These are phyloP conservation scores for Falcunculus frontatus DNA, from an alignment of 2,113 vertebrate genomes.

Conservation along the genomic window DNA sequence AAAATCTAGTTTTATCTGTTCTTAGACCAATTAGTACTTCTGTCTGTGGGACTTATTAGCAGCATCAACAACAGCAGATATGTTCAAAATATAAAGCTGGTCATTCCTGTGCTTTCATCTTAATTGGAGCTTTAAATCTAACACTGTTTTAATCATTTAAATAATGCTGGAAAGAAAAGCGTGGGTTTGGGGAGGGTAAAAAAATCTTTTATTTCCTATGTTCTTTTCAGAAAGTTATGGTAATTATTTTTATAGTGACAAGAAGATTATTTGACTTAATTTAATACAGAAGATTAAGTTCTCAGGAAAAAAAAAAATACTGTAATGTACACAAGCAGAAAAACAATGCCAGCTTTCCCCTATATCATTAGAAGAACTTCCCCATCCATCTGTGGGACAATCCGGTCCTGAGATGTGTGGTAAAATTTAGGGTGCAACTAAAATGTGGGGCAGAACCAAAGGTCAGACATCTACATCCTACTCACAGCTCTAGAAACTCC, in stretches of 20 bases:
- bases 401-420: not conserved
- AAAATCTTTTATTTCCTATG: conserved; percentile 4
- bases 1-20: conserved; percentile 1
- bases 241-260: conserved; percentile 57
- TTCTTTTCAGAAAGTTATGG: conserved; percentile 28
- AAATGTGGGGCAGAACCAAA: not conserved
- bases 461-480: not conserved
- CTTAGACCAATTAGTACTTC: conserved; percentile 17
- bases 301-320: not conserved
- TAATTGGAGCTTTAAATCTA: conserved; percentile 53
- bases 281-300: conserved; percentile 14
- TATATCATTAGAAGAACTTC: not conserved
- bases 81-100: conserved; percentile 49
- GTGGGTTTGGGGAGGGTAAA: not conserved
- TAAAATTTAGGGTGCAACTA: not conserved
- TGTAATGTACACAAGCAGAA: not conserved
- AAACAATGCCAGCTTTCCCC: not conserved
- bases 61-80: not conserved
- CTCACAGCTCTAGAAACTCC: not conserved
- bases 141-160: conserved; percentile 54
- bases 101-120: conserved; percentile 2
- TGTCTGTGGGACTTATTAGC: not conserved
- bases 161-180: conserved; percentile 48
- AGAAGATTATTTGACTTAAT: conserved; percentile 59
- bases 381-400: not conserved